A percentile compares a stretch with the other conserved stretches of the same genome.
Evolutionary conservation across 1,140 invertebrate genomes (phyloP).

Genomic region (Bombus pascuorum): DNA sequence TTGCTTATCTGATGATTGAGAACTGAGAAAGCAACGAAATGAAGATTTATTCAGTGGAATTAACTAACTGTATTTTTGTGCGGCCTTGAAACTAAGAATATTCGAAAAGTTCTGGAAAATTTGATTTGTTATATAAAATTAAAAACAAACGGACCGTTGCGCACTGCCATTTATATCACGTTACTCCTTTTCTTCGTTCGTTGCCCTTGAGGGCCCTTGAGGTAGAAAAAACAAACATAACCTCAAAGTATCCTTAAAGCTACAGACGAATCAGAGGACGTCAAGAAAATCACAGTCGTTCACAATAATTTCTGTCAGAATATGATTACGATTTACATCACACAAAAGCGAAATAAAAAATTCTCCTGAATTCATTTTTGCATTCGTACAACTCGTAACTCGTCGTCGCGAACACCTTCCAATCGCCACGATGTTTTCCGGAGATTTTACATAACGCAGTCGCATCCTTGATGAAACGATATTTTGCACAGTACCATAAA

Average conservation of each 20-base stretch:
- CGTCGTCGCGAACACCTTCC: slow-evolving; percentile 67
- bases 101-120: neutral
- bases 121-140: neutral
- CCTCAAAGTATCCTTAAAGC: slow-evolving; percentile 60
- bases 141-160: slow-evolving; percentile 34
- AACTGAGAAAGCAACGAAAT: slow-evolving; percentile 69
- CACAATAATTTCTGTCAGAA: neutral
- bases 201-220: slow-evolving; percentile 61
- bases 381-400: slow-evolving; percentile 59
- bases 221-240: slow-evolving; percentile 70
- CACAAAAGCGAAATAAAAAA: neutral
- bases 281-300: neutral
- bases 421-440: slow-evolving; percentile 30
- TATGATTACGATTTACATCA: neutral
- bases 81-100: neutral
- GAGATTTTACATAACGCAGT: neutral
- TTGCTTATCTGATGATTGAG: slow-evolving; percentile 80
- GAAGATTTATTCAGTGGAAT: neutral
- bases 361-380: slow-evolving; percentile 19
- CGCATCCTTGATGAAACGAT: neutral
- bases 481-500: slow-evolving; percentile 14
- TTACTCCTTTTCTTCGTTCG: slow-evolving; percentile 59
- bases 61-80: neutral
- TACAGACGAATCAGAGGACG: neutral
- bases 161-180: slow-evolving; percentile 56